phyloP scores from a whole-genome alignment of 2,797 vertebrate genomes.

The Benthosema pterotum region DNA sequence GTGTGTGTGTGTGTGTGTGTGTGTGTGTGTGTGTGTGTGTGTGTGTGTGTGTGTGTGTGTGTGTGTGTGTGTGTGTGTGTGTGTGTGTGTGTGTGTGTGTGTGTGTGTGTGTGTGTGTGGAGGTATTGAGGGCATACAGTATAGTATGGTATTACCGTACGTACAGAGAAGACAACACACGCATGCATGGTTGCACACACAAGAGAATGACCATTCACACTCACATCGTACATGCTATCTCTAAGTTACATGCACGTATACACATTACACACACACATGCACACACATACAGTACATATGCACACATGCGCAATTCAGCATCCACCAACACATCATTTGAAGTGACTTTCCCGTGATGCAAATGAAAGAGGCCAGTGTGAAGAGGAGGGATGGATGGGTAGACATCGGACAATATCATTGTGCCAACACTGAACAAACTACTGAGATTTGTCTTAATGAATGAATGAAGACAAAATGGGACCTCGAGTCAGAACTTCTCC shows the following conservation, averaged over 20 bases:
- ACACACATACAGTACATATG: too few relatives aligned
- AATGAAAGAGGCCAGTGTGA: constrained; percentile 26
- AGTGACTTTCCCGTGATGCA: background rate
- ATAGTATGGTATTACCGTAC: too few relatives aligned
- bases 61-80: too few relatives aligned
- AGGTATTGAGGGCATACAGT: background rate
- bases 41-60: too few relatives aligned
- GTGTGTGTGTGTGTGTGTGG: background rate
- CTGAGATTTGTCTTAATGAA: constrained; percentile 5
- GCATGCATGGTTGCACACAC: too few relatives aligned
- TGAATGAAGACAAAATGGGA: constrained; percentile 19
- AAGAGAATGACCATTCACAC: constrained; percentile 3
- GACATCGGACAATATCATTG: too few relatives aligned
- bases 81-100: too few relatives aligned
- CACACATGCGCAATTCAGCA: background rate
- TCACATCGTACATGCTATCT: constrained; percentile 13
- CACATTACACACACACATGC: background rate
- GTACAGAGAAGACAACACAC: background rate
- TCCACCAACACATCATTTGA: too few relatives aligned
- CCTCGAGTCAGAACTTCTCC: constrained; percentile 11
- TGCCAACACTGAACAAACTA: constrained; percentile 9
- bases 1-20: too few relatives aligned
- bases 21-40: too few relatives aligned
- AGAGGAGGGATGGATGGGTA: constrained; percentile 12
- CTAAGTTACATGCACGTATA: constrained; percentile 4